Conservation (phyloP, 37 sponge, comb jelly and placozoan species). For the Tethya wilhelma region DNA sequence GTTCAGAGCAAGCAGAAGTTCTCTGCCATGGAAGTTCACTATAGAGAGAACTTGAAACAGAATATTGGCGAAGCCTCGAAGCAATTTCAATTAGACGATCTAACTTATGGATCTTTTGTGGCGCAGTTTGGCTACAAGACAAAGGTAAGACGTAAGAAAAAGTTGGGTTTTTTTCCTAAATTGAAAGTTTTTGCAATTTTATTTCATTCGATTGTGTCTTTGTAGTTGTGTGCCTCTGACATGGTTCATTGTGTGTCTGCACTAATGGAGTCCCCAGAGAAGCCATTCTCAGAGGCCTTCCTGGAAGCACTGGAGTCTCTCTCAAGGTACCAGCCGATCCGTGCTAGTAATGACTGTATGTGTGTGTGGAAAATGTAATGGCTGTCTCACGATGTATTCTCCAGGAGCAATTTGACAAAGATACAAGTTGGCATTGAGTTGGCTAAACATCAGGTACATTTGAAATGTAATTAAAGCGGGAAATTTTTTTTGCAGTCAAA, state of each 20-base stretch:
- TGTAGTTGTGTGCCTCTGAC: conserved; percentile 76
- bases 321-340: conserved; percentile 70
- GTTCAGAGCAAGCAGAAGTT: conserved; percentile 94
- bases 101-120: conserved; percentile 87
- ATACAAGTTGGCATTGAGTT: conserved; percentile 55
- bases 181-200: background rate
- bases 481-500: too few relatives aligned
- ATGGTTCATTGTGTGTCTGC: conserved; percentile 60
- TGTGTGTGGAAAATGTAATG: background rate
- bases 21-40: conserved; percentile 87
- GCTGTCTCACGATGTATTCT: background rate
- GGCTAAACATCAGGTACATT: conserved; percentile 70
- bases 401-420: conserved; percentile 53
- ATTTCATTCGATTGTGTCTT: background rate
- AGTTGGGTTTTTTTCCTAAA: background rate
- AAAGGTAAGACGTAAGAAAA: conserved; percentile 48
- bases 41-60: conserved; percentile 67
- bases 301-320: conserved; percentile 72
- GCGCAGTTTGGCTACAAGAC: conserved; percentile 91
- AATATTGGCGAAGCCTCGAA: conserved; percentile 66
- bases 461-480: too few relatives aligned
- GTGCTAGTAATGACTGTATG: background rate
- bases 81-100: conserved; percentile 77
- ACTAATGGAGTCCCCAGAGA: conserved; percentile 61
- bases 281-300: conserved; percentile 45